Base-by-base conservation (phyloP, 2,888 invertebrate species). In the Noctua fimbriata region DNA sequence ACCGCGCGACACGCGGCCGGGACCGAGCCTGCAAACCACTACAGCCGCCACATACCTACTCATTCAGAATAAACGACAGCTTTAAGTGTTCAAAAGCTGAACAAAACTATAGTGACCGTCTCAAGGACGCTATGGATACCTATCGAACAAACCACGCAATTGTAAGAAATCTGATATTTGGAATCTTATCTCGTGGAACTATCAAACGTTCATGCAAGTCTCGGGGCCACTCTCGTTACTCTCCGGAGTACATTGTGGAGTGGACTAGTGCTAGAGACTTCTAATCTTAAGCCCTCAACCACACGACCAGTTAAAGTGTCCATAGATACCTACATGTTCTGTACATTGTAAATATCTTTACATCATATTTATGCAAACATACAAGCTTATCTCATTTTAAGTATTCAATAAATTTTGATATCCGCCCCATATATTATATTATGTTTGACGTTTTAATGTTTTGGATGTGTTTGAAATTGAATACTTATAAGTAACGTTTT, bases 401-500 rank as follows among this genome's bases (percentile, higher is more conserved):
- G 69, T 76, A 78, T 81, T 69, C 76, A 76, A 55, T 73, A 63
- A 66, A 66, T 65, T 83, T 88, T 88, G 63, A 89, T 82, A 85
- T 85, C 79, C 81, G 82, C 84, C 85, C 89, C 82, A 79, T 82
- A 73, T 71, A 72, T 63, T 71, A 74, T 76, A 47, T 60, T 76
- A 83, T 65, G n/a, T 82, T 77, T 81, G 58, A 79, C 75, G 60
- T 72, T 84, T 82, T 76, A 69, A 78, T 77, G 58, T 70, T 83
- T 84, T 82, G 70, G 70, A 81, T 81, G 73, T 70, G 69, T 86
- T 82, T 82, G 70, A 84, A 87, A 66, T 84, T 85, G 52, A 78
- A 74, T 85, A 73, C 21, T 70, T 78, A 44, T 66, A 78, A 70
- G 69, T 83, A 86, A 75, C 79, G 89, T 92, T 91, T 92, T 92